Conservation (phyloP, 2,888 invertebrate species). For the Scaptomyza reducta region DNA sequence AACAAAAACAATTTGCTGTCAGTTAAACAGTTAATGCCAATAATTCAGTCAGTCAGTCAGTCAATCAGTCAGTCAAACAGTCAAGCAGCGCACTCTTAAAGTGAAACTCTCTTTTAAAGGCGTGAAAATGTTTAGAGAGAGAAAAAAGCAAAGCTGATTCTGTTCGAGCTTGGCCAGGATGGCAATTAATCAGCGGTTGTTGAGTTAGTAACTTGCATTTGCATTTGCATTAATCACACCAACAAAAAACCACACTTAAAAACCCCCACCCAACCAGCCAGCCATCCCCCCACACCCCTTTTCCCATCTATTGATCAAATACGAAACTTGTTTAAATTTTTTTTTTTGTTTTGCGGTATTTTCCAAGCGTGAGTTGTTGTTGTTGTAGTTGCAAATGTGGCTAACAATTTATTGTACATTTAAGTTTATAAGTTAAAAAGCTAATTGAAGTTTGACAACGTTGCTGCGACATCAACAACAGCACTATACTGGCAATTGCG, state of each 20-base stretch:
- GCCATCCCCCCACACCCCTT: background rate
- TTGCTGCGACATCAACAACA: background rate
- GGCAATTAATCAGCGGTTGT: conserved; percentile 30
- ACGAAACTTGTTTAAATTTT: conserved; percentile 60
- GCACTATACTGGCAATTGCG: conserved; percentile 6
- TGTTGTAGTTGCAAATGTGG: conserved; percentile 12
- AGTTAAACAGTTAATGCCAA: conserved; percentile 23
- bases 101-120: conserved; percentile 42
- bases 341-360: conserved; percentile 51
- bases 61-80: conserved; percentile 22
- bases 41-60: conserved; percentile 25
- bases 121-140: conserved; percentile 24
- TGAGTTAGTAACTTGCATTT: conserved; percentile 51
- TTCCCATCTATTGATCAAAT: background rate
- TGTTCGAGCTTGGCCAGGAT: background rate
- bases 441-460: conserved; percentile 72
- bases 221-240: conserved; percentile 61
- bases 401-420: conserved; percentile 69
- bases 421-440: conserved; percentile 73
- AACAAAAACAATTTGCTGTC: background rate
- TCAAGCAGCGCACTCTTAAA: conserved; percentile 22
- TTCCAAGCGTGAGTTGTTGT: conserved; percentile 45
- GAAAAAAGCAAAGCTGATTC: conserved; percentile 9
- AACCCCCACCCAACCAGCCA: background rate
- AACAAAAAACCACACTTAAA: background rate